Conservation (phyloP, 1,140 invertebrate species). For the Glossosoma conforme region DNA sequence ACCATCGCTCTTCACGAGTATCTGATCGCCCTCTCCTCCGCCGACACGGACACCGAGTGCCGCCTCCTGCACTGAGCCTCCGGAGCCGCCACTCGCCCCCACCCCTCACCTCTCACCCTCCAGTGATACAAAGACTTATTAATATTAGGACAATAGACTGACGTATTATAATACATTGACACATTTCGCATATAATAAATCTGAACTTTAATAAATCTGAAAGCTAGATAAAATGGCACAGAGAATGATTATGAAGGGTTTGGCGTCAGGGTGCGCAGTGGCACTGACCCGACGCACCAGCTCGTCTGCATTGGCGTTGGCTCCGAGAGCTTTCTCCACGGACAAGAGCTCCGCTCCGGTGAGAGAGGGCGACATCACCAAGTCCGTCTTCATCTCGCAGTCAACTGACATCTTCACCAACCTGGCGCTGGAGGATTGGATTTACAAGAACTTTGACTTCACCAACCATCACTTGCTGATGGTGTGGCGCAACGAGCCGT, state of each 20-base stretch:
- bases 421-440: conserved; percentile 91
- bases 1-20: conserved; percentile 81
- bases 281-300: conserved; percentile 40
- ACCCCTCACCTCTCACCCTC: conserved; percentile 10
- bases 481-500: conserved; percentile 87
- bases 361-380: conserved; percentile 55
- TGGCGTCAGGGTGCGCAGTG: conserved; percentile 37
- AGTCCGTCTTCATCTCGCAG: conserved; percentile 88
- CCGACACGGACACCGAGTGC: conserved; percentile 56
- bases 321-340: not conserved
- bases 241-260: conserved; percentile 43
- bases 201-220: not conserved
- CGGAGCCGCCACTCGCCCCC: no score
- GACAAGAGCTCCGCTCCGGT: conserved; percentile 20
- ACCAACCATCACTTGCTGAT: conserved; percentile 76
- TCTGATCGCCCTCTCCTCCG: conserved; percentile 70
- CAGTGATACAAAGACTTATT: conserved; percentile 23
- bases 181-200: conserved; percentile 28
- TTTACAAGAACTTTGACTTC: conserved; percentile 83
- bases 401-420: conserved; percentile 87
- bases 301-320: conserved; percentile 17
- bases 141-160: conserved; percentile 22
- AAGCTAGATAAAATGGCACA: conserved; percentile 38
- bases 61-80: conserved; percentile 34
- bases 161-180: conserved; percentile 22